phyloP scores from a whole-genome alignment of 2,797 vertebrate species.

The Tapera naevia region DNA sequence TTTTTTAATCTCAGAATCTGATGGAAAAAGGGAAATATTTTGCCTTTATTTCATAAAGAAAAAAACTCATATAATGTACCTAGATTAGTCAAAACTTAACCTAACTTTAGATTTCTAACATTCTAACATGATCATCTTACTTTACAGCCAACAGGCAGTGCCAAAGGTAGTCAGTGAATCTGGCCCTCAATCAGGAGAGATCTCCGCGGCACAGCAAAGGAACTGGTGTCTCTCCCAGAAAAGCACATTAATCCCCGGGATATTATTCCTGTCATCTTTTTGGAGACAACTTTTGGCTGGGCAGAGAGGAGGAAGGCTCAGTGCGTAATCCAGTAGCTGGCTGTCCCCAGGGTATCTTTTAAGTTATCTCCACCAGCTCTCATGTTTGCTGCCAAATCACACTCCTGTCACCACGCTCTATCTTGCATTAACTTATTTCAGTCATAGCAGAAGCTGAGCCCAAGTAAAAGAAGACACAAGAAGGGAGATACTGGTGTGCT shows the following conservation, averaged over 20 bases:
- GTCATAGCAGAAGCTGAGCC: fast-evolving
- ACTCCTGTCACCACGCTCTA: background rate
- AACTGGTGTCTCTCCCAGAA: background rate
- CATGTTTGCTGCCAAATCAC: background rate
- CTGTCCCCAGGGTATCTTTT: background rate
- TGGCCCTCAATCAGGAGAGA: background rate
- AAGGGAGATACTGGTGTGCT: background rate
- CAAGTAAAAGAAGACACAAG: background rate
- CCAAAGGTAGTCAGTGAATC: background rate
- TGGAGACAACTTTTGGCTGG: background rate
- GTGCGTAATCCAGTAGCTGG: background rate
- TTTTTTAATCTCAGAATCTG: background rate
- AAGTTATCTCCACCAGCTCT: background rate
- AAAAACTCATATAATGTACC: fast-evolving
- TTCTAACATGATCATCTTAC: background rate
- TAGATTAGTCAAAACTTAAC: background rate
- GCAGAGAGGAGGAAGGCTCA: background rate
- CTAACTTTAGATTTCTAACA: background rate
- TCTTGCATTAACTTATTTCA: background rate
- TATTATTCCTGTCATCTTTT: background rate
- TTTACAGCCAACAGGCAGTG: background rate
- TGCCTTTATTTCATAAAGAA: background rate
- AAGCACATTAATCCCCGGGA: background rate
- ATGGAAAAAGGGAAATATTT: background rate
- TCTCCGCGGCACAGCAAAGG: background rate